These are phyloP conservation scores for Saturnia pavonia DNA, from an alignment of 2,888 invertebrate genomes.

Conservation along the genomic window DNA sequence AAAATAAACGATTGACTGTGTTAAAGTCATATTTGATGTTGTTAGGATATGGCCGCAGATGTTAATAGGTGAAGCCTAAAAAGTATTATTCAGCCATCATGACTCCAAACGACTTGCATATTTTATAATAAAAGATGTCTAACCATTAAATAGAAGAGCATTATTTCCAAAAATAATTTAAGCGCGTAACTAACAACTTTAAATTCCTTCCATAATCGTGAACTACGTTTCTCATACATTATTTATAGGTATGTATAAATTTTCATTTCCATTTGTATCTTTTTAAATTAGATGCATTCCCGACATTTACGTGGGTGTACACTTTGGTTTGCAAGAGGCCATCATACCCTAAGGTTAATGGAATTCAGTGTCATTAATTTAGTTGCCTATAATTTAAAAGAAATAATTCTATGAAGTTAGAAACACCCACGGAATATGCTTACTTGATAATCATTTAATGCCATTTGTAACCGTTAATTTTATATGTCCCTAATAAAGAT, in stretches of 20 bases:
- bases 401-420: background rate
- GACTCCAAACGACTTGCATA: background rate
- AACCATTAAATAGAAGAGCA: background rate
- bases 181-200: background rate
- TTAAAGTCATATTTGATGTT: too few relatives aligned
- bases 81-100: background rate
- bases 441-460: background rate
- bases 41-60: background rate
- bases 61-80: background rate
- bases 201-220: background rate
- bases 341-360: background rate
- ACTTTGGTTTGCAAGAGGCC: constrained; percentile 1
- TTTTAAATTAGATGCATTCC: background rate
- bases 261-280: background rate
- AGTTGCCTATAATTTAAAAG: background rate
- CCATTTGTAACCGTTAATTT: background rate
- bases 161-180: background rate
- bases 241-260: background rate
- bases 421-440: background rate
- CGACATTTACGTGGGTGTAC: background rate
- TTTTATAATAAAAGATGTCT: background rate
- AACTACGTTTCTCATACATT: background rate
- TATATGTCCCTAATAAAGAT: background rate
- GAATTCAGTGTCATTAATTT: constrained; percentile 2
- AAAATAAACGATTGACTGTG: too few relatives aligned